Base-by-base conservation (phyloP, 1,140 invertebrate genomes). In the Euura lappo region DNA sequence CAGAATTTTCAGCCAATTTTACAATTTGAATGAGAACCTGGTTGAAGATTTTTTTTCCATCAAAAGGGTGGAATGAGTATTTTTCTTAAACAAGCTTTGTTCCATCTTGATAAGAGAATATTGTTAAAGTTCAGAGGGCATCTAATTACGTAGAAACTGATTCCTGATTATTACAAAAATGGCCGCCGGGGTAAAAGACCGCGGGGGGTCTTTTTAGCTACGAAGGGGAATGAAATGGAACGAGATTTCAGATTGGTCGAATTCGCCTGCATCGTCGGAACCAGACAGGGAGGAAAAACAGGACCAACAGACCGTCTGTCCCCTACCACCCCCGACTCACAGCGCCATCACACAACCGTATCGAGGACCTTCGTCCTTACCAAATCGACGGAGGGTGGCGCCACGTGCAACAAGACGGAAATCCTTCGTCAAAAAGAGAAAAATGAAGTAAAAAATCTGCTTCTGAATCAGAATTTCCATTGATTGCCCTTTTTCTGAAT, bases 241-340 rank as follows among this genome's bases (percentile, higher is more conserved):
- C 51, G 51, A 60, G 51, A 60, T 60, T 60, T 60, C 13, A 60
- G 51, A 60, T 60, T 60, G 51, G 51, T 60, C 13, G 51, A 60
- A 28, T 28, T 28, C 28, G 28, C 28, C 51, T 6, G 51, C 51
- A 3, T 2, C 51, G 51, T 60, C 8, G 51, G 4, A 60, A 60
- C 8, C 51, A 60, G 51, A 60, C 51, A n/a, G 51, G 51, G 51
- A 11, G 51, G 51, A 60, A 60, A 60, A 60, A 60, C 51, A 60
- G 51, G 51, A 60, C 51, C 51, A 11, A 60, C 51, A 11, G 47
- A 11, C 11, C 1, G 51, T 60, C 13, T n/a, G 51, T 28, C 28
- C 28, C 28, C 13, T 8, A 60, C 51, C 51, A 3, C 51, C 13
- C 8, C 51, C 51, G 13, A 60, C 28, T 28, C 28, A 28, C 51